Evolutionary conservation across 2,888 invertebrate species (phyloP), one percentile per base, ranked within the genome.

Genomic region (Drosophila mayaguana): DNA sequence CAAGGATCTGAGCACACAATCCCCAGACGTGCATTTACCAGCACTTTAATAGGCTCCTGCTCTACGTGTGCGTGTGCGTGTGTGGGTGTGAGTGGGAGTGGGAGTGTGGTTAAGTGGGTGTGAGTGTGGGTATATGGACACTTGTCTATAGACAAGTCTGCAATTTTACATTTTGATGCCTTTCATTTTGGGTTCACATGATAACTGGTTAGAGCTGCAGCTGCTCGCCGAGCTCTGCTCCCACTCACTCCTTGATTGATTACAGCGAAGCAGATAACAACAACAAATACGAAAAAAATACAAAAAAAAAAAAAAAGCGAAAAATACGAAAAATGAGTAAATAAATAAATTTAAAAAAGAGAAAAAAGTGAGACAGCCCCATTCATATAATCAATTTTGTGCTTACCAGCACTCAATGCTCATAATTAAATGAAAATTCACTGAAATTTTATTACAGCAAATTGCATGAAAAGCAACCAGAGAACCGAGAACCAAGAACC

Each of bases 1-100:
- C 55, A 60, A 42, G 61, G 36, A 38, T 48, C 38, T 9, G 32
- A 9, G 9, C 25, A 54, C 45, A 51, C 54, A 66, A 82, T 84
- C 84, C 88, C 84, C 72, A 76, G 84, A 45, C 75, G 84, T 89
- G 81, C 84, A 83, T 83, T 84, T 87, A 78, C 72, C 63, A 66
- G 50, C 73, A 74, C 78, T 88, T 67, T 67, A 64, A 69, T 75
- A 40, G 57, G 38, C 53, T 22, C 28, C 8, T 42, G 4, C 22
- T 55, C 22, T 40, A 9, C 22, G 14, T 20, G 6, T 11, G 42
- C 18, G 25, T 32, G 34, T 2, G 28, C 28, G 20, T 11, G 54
- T 43, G 32, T 7, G 22, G 16, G 22, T 46, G 46, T 16, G 46
- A 12, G 43, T 12, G 46, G 9, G 25, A 0, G 25, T 16, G 25